These are phyloP conservation scores for Pardosa pseudoannulata DNA, from an alignment of 2,888 invertebrate genomes.

Conservation along the genomic window DNA sequence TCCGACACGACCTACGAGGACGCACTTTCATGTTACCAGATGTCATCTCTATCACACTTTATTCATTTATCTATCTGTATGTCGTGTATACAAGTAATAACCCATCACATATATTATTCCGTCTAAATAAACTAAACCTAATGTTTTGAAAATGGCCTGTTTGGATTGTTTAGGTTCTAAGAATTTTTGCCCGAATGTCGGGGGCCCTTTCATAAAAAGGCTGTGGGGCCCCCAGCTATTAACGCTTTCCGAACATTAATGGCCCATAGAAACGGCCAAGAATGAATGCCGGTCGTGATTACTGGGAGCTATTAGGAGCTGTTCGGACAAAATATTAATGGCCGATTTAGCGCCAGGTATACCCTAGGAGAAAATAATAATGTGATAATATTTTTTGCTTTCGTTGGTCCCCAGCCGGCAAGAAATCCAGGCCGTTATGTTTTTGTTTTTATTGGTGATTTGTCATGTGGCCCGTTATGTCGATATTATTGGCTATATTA, in stretches of 20 bases:
- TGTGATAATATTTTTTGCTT: conserved; percentile 22
- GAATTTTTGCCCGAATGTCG: conserved; percentile 38
- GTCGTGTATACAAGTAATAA: too few species aligned
- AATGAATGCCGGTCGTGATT: conserved; percentile 69
- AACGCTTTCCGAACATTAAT: conserved; percentile 56
- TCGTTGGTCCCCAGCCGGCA: neutral
- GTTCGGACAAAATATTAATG: conserved; percentile 68
- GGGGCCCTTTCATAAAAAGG: conserved; percentile 25
- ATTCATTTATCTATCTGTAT: too few species aligned
- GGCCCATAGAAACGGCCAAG: conserved; percentile 64
- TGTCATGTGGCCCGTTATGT: conserved; percentile 24
- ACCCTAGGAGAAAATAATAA: conserved; percentile 49
- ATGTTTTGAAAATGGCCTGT: conserved; percentile 17
- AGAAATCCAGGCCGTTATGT: neutral
- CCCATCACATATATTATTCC: too few species aligned
- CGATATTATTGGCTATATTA: conserved; percentile 1
- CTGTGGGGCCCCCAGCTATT: conserved; percentile 51
- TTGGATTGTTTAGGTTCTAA: conserved; percentile 48
- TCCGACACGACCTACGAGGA: too few species aligned
- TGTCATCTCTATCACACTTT: too few species aligned
- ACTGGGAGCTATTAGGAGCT: conserved; percentile 64
- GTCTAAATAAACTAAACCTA: neutral
- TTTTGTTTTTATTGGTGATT: conserved; percentile 40
- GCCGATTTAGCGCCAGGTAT: conserved; percentile 59
- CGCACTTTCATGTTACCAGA: too few species aligned